Evolutionary conservation across 2,113 vertebrate genomes (phyloP).

Genomic region (Notechis scutatus): DNA sequence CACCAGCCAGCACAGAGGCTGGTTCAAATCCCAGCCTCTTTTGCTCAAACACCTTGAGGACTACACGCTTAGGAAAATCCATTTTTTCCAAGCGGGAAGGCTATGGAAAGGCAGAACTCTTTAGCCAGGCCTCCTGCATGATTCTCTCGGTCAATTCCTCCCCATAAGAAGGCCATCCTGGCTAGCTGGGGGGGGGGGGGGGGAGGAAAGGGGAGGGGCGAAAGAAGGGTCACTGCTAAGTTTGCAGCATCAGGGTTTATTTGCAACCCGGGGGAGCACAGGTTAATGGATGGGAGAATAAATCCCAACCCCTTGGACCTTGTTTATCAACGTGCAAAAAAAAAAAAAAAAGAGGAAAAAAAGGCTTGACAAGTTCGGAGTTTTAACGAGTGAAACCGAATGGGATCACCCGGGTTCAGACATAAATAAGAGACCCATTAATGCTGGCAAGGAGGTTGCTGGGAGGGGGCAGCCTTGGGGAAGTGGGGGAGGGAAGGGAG

Average conservation of each 20-base stretch:
- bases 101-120: not conserved
- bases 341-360: not conserved
- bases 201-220: not conserved
- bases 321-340: conserved; percentile 5
- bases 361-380: conserved; percentile 2
- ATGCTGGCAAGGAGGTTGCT: conserved; percentile 1
- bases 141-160: not conserved
- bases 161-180: not conserved
- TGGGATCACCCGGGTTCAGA: conserved; percentile 11
- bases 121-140: not conserved
- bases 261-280: conserved; percentile 4
- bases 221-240: not conserved
- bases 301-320: not conserved
- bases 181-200: not conserved
- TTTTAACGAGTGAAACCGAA: conserved; percentile 13
- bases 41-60: not conserved
- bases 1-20: not conserved
- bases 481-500: no score
- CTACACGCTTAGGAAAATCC: not conserved
- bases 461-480: not conserved
- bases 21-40: not conserved
- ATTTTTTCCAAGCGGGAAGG: rapidly evolving
- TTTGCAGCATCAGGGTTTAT: conserved; percentile 15
- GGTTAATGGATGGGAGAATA: conserved; percentile 31
- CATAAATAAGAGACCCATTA: conserved; percentile 34